phyloP scores from a whole-genome alignment of 2,113 vertebrate species.

The Polyodon spathula region DNA sequence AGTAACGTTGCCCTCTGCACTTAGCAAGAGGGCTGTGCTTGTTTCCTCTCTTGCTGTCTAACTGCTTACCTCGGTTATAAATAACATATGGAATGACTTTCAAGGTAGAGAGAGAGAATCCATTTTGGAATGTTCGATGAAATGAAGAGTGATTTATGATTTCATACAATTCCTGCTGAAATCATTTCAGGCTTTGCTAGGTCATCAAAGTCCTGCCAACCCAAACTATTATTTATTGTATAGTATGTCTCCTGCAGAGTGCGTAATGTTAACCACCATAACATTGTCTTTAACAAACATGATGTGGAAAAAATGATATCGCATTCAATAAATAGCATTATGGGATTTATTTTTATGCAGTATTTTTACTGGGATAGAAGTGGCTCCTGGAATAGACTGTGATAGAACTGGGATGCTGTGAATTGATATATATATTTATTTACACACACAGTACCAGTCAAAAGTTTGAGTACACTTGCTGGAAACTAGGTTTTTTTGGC shows the following conservation, averaged over 20 bases:
- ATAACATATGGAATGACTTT: conserved; percentile 76
- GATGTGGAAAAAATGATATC: conserved; percentile 52
- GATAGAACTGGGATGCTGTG: conserved; percentile 14
- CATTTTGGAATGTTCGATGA: conserved; percentile 75
- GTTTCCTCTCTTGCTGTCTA: conserved; percentile 53
- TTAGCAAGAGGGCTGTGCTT: conserved; percentile 44
- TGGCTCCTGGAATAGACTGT: conserved; percentile 19
- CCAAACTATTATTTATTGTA: conserved; percentile 72
- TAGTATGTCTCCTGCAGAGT: conserved; percentile 50
- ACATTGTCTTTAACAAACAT: conserved; percentile 68
- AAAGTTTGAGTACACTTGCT: no score
- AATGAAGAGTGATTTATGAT: conserved; percentile 75
- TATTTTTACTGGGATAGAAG: conserved; percentile 26
- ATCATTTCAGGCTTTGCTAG: conserved; percentile 66
- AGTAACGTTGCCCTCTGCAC: conserved; percentile 9
- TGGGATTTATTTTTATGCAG: conserved; percentile 35
- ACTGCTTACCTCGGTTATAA: conserved; percentile 62
- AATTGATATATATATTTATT: conserved; percentile 17
- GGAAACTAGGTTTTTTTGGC: no score
- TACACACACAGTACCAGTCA: no score
- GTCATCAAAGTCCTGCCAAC: conserved; percentile 72
- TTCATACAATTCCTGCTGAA: conserved; percentile 75
- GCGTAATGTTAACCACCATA: no score
- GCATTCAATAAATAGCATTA: conserved; percentile 39
- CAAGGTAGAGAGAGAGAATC: conserved; percentile 72